A percentile compares a stretch with the other conserved stretches of the same genome.
Conservation (phyloP, 2,888 invertebrate species). For the Seladonia tumulorum region DNA sequence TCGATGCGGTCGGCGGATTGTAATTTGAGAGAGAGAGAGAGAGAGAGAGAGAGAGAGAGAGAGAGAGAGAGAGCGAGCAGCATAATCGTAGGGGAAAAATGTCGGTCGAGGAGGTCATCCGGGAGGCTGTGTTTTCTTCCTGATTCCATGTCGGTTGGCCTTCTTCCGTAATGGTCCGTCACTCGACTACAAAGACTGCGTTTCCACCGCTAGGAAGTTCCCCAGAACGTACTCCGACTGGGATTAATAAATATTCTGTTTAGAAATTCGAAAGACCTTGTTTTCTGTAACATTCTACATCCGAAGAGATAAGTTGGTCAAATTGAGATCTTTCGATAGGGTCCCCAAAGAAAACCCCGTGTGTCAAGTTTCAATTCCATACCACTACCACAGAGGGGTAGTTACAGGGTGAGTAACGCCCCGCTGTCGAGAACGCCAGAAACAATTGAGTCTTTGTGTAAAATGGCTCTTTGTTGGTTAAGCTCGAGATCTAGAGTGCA, state of each 20-base stretch:
- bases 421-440: too few relatives aligned
- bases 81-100: conserved; percentile 14
- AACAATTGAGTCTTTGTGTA: background rate
- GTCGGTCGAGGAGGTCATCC: conserved; percentile 23
- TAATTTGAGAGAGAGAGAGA: background rate
- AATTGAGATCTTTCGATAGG: too few relatives aligned
- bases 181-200: conserved; percentile 39
- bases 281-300: too few relatives aligned
- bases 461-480: background rate
- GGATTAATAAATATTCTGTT: conserved; percentile 20
- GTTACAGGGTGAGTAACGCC: background rate
- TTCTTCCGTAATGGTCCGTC: conserved; percentile 43
- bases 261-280: conserved; percentile 19
- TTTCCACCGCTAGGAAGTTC: conserved; percentile 30
- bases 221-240: background rate
- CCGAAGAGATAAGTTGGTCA: too few relatives aligned
- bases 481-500: background rate
- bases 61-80: background rate
- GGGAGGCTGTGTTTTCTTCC: conserved; percentile 62
- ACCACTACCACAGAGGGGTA: too few relatives aligned
- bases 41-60: background rate
- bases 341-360: background rate
- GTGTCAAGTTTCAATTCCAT: too few relatives aligned
- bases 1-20: background rate
- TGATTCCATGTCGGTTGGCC: conserved; percentile 64